Base-by-base conservation (phyloP, 2,113 vertebrate species). In the Monopterus albus region DNA sequence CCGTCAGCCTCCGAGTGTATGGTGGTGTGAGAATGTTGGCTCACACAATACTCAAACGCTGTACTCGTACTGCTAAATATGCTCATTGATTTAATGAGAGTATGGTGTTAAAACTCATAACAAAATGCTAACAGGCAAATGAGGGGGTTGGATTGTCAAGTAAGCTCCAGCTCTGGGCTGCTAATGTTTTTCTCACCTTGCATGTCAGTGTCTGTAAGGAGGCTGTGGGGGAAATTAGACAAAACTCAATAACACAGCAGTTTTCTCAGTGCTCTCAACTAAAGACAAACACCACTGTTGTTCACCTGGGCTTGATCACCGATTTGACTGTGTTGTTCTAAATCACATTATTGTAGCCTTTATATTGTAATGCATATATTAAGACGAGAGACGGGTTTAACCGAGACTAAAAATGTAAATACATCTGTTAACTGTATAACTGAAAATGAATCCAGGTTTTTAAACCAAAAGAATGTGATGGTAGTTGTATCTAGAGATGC, bases 61-160 rank as follows among this genome's bases (percentile, higher is more conserved):
- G 1, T n/a, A 13, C 13, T 12, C n/a, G n/a, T n/a, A n/a, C n/a
- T n/a, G n/a, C n/a, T n/a, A n/a, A 35, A 23, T 67, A 61, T 23
- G 28, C 43, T 63, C 65, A 35, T 57, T 46, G 49, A 51, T 31
- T 66, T 79, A 77, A 79, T 80, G 64, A 77, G 8, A 31, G 65
- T 65, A 52, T 36, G 47, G 52, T 25, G 25, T 75, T 40, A 67
- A 64, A 50, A 60, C 67, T 53, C 26, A 45, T 31, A 23, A 33
- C 38, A 38, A 51, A 70, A 69, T 55, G 38, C 42, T n/a, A 39
- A 31, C 7, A 31, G 49, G 78, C 46, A 47, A 63, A 62, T 18
- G 56, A n/a, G 50, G 13, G 18, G 10, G 38, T n/a, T n/a, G n/a
- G n/a, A n/a, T n/a, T n/a, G n/a, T n/a, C n/a, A n/a, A n/a, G n/a